Conservation (phyloP, 1,140 invertebrate genomes). For the Danaus plexippus region DNA sequence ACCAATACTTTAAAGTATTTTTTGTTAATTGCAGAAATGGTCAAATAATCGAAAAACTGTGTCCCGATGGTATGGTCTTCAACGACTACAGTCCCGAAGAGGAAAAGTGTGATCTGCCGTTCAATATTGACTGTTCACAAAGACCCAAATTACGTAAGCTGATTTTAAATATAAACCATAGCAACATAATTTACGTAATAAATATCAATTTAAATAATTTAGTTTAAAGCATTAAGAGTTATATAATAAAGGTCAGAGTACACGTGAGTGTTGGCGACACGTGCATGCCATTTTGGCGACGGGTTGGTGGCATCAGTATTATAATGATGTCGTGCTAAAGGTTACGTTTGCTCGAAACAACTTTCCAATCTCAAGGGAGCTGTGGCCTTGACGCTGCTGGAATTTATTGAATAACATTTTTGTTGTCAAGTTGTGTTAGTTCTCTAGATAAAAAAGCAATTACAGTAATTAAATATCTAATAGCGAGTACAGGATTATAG, state of each 20-base stretch:
- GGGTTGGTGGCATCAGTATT: slow-evolving; percentile 43
- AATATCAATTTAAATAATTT: too few species aligned
- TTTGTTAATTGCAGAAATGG: slow-evolving; percentile 71
- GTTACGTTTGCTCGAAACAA: slow-evolving; percentile 48
- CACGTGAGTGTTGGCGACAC: slow-evolving; percentile 31
- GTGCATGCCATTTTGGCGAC: slow-evolving; percentile 37
- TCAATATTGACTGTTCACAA: slow-evolving; percentile 86
- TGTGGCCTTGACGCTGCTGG: slow-evolving; percentile 39
- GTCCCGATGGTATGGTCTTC: slow-evolving; percentile 93
- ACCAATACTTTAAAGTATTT: slow-evolving; percentile 2
- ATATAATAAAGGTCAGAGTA: slow-evolving; percentile 27
- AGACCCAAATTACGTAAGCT: slow-evolving; percentile 85
- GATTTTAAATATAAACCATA: too few species aligned
- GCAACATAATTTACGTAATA: too few species aligned
- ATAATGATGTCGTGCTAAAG: slow-evolving; percentile 40
- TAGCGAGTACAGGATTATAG: too few species aligned
- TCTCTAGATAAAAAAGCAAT: slow-evolving; percentile 6
- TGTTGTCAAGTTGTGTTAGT: slow-evolving; percentile 18
- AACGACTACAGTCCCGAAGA: slow-evolving; percentile 86
- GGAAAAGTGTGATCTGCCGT: slow-evolving; percentile 90
- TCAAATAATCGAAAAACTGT: slow-evolving; percentile 82
- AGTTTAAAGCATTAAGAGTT: neutral
- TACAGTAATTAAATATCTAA: too few species aligned
- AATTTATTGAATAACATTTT: slow-evolving; percentile 29
- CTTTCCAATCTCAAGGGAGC: slow-evolving; percentile 63